These are phyloP conservation scores for Andrena camellia DNA, from an alignment of 2,888 invertebrate genomes.

Conservation along the genomic window DNA sequence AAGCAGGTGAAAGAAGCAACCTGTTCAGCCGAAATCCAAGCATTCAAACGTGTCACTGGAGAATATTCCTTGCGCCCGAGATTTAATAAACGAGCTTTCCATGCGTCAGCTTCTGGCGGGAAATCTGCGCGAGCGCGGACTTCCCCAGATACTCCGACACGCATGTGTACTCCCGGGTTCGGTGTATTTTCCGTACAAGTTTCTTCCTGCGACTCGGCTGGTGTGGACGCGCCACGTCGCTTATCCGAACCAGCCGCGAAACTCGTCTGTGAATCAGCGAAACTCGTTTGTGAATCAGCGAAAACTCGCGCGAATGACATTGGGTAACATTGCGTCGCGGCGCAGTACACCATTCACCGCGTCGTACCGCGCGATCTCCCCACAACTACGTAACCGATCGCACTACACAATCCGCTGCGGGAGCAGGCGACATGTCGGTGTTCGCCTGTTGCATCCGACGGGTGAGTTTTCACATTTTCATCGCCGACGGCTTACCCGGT, in stretches of 20 bases:
- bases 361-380: background rate
- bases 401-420: background rate
- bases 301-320: slow-evolving; percentile 35
- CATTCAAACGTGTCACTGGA: background rate
- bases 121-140: slow-evolving; percentile 53
- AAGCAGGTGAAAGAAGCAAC: background rate
- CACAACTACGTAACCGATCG: slow-evolving; percentile 1
- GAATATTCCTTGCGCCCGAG: background rate
- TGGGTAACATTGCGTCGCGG: background rate
- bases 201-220: slow-evolving; percentile 33
- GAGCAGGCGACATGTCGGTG: slow-evolving; percentile 71
- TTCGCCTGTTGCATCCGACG: slow-evolving; percentile 82
- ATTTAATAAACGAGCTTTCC: background rate
- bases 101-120: background rate
- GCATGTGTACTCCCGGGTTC: slow-evolving; percentile 50
- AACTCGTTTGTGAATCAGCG: too few species aligned
- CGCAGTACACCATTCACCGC: background rate
- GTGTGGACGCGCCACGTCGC: slow-evolving; percentile 40
- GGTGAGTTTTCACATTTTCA: slow-evolving; percentile 73
- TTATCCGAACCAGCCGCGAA: slow-evolving; percentile 1
- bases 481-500: background rate
- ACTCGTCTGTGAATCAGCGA: background rate
- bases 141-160: background rate
- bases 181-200: slow-evolving; percentile 30
- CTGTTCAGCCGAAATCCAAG: background rate